phyloP scores from a whole-genome alignment of 2,888 invertebrate genomes.

The Alviniconcha strummeri region DNA sequence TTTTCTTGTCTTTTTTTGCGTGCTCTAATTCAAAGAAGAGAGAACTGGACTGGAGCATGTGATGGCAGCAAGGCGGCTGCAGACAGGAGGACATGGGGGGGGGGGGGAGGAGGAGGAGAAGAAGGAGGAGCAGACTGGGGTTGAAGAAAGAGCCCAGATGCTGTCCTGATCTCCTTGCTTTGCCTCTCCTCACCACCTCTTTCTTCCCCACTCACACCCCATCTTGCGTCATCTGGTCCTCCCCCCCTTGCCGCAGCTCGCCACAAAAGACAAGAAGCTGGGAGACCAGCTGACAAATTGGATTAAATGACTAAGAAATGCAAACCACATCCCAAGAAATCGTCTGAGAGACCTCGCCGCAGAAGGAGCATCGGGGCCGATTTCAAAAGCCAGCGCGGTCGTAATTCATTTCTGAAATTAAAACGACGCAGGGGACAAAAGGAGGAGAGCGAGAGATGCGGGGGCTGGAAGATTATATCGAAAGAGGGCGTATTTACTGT shows the following conservation, averaged over 20 bases:
- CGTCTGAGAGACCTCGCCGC: constrained; percentile 22
- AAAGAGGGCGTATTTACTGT: constrained; percentile 26
- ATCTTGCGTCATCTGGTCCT: constrained; percentile 31
- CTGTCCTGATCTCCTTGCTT: constrained; percentile 4
- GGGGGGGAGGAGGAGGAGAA: background rate
- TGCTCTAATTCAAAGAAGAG: too few relatives aligned
- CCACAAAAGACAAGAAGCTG: constrained; percentile 28
- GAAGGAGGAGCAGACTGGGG: background rate
- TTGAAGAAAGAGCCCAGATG: constrained; percentile 10
- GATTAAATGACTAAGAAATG: constrained; percentile 35
- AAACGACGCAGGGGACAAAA: constrained; percentile 27
- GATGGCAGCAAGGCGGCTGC: too few relatives aligned
- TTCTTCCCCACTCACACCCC: constrained; percentile 26
- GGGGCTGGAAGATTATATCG: background rate
- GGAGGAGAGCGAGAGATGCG: constrained; percentile 8
- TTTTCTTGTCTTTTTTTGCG: too few relatives aligned
- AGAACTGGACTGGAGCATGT: too few relatives aligned
- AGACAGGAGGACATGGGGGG: background rate
- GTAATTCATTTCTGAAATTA: constrained; percentile 30
- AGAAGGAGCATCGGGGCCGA: constrained; percentile 13
- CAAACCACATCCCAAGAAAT: constrained; percentile 24
- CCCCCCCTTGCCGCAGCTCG: background rate
- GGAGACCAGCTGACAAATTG: constrained; percentile 27
- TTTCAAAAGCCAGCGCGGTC: constrained; percentile 15
- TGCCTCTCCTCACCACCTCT: background rate